Conservation (phyloP, 2,797 vertebrate species). For the Euphonia xanthogaster region DNA sequence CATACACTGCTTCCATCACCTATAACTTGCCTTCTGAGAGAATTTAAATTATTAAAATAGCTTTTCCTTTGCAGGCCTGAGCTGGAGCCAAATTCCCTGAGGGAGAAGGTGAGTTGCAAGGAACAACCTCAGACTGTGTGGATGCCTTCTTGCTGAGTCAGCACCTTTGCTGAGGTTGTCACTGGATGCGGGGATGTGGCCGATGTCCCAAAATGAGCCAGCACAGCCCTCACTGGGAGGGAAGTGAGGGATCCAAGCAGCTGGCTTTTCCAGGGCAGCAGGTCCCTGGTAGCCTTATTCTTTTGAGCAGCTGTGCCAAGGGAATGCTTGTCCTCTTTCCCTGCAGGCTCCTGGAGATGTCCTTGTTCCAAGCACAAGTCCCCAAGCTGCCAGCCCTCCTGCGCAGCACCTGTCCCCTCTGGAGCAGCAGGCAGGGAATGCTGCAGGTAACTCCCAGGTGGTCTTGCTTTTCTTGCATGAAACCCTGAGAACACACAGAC, state of each 20-base stretch:
- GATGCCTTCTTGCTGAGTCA: not conserved
- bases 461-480: not conserved
- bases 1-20: rapidly evolving
- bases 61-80: conserved; percentile 56
- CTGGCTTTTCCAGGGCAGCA: not conserved
- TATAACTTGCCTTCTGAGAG: not conserved
- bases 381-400: not conserved
- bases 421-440: not conserved
- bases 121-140: rapidly evolving
- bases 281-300: not conserved
- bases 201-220: not conserved
- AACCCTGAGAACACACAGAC: not conserved
- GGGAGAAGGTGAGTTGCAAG: conserved; percentile 40
- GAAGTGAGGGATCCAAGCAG: not conserved
- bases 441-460: not conserved
- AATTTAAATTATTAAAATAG: not conserved
- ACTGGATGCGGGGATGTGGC: not conserved
- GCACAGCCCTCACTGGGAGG: not conserved
- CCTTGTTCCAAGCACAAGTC: not conserved
- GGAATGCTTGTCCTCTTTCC: not conserved
- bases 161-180: not conserved
- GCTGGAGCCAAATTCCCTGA: not conserved
- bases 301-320: not conserved
- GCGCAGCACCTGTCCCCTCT: not conserved
- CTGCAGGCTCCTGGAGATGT: conserved; percentile 20